Base-by-base conservation (phyloP, 1,140 invertebrate genomes). In the Philaenus spumarius region DNA sequence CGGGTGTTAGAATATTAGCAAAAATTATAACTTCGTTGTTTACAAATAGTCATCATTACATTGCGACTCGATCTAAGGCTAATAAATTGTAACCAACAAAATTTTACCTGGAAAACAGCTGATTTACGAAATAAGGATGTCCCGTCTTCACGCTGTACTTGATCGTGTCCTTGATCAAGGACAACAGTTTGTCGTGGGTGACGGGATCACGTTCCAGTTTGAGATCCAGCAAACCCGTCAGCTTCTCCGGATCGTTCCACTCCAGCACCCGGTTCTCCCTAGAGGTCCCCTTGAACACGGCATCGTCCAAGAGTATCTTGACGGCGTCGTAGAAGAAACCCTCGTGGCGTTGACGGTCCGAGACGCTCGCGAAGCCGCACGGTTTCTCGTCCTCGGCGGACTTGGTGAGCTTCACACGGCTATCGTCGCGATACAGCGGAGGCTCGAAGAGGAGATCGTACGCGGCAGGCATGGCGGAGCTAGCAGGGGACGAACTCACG, bases 111-210 rank as follows among this genome's bases (percentile, higher is more conserved):
- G 88, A 91, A 71, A 87, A 93, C 2, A 93, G 73, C 67, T 93
- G 90, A 69, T 93, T 93, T 17, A 90, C 82, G 69, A 93, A 93
- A 68, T 87, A 89, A 1, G 89, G 89, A 74, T 93, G 88, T 1
- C 86, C 88, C 0, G 89, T 92, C 72, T 93, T 92, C 1, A 94
- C 89, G 40, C 89, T 92, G 74, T 88, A 90, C 19, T 78, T 76
- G 54, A 89, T 85, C 14, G 87, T 83, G 59, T 83, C 76, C 56
- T 79, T 76, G 11, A 90, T 69, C 15, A 87, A 68, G 7, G 77
- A 69, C 6, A 89, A 64, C 5, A 93, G 72, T 56, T 83, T 78
- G 1, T 87, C 82, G 47, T 90, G 84, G 14, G 78, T 77, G 2
- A 78, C 76, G 0, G 81, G 79, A 4, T 74, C 71, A 14, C 54